These are phyloP conservation scores for Daboia siamensis DNA, from an alignment of 2,113 vertebrate genomes.

Conservation along the genomic window DNA sequence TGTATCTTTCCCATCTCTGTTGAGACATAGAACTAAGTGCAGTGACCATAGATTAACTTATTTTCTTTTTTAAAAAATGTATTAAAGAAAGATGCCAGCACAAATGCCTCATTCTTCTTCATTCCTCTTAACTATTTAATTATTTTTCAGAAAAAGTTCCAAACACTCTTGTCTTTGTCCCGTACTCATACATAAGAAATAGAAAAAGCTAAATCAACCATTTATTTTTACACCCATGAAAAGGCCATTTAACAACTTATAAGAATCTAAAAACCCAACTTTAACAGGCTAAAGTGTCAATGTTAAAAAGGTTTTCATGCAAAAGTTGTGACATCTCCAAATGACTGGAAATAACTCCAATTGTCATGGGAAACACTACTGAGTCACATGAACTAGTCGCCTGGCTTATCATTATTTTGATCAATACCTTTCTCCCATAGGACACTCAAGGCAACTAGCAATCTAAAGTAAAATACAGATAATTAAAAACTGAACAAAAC, in stretches of 20 bases:
- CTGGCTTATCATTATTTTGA: background rate
- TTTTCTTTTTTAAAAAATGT: slow-evolving; percentile 52
- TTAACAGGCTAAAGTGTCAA: background rate
- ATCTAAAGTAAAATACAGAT: background rate
- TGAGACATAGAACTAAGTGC: slow-evolving; percentile 42
- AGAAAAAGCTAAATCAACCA: background rate
- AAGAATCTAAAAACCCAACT: background rate
- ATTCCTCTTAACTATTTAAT: slow-evolving; percentile 5
- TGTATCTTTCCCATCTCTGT: slow-evolving; percentile 46
- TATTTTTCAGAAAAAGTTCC: background rate
- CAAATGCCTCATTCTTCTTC: background rate
- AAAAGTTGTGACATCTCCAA: background rate
- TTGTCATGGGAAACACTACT: background rate
- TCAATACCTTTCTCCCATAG: background rate
- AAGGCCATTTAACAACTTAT: background rate
- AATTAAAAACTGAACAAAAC: background rate
- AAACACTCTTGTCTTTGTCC: background rate
- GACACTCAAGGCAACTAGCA: background rate
- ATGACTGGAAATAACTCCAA: background rate
- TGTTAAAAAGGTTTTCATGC: background rate
- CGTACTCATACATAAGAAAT: background rate
- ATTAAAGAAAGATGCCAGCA: background rate
- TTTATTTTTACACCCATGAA: background rate
- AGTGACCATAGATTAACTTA: slow-evolving; percentile 54
- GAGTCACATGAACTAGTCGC: background rate